Base-by-base conservation (phyloP, 1,140 invertebrate species). In the Heliconius himera region DNA sequence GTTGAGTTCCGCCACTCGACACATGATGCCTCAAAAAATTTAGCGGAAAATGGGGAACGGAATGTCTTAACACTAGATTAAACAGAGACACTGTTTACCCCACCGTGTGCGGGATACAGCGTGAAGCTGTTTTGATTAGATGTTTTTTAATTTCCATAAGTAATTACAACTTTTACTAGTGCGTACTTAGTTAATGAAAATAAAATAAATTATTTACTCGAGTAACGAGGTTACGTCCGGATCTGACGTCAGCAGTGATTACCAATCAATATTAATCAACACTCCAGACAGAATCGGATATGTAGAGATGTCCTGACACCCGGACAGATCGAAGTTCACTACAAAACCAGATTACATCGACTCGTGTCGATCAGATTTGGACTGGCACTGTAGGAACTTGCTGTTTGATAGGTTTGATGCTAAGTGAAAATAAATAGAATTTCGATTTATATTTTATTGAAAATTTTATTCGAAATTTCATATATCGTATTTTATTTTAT, bases 251-350 rank as follows among this genome's bases (percentile, higher is more conserved):
- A 66, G 60, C 60, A 66, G 60, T 66, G 11, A 26, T 56, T 56
- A 29, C 60, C 60, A 66, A 66, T 66, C 60, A 66, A 9, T 66
- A 66, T 66, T 66, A 66, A 66, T 66, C 60, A 66, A 66, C 60
- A 66, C 60, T 66, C 60, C 22, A 66, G 60, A 66, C 60, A 66
- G 60, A 66, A 66, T 66, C 0, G 60, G 60, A 66, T 66, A 66
- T 29, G 60, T 66, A n/a, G 60, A 6, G 60, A 66, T 66, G n/a
- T n/a, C n/a, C n/a, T 22, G 60, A 66, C 22, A 66, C 13, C 11
- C 60, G 60, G 60, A 66, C 60, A 66, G 26, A 66, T 66, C 13
- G 60, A 66, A 66, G 13, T 66, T 66, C 60, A 66, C 11, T 66
- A 11, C 13, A 18, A 66, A 66, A 66, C 60, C 60, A 29, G 60